Conservation (phyloP, 37 sponge, comb jelly and placozoan genomes). For the Theonella swinhoei region DNA sequence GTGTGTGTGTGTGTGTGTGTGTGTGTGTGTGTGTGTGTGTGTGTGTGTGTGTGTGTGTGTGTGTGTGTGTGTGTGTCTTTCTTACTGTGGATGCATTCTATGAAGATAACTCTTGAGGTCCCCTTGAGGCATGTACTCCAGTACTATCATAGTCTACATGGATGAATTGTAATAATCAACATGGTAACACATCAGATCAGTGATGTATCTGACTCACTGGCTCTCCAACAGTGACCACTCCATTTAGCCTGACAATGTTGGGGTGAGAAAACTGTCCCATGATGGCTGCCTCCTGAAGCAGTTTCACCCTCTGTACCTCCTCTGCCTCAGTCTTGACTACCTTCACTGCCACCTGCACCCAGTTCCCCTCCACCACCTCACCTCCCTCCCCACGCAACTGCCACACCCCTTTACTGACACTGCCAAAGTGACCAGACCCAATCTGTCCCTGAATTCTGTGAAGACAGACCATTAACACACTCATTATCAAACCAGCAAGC, state of each 20-base stretch:
- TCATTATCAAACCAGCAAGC: too few species aligned
- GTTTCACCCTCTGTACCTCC: conserved; percentile 43
- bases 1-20: too few species aligned
- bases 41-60: too few species aligned
- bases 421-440: conserved; percentile 72
- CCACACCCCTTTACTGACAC: conserved; percentile 64
- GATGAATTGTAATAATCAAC: neutral
- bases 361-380: neutral
- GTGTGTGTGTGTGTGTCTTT: too few species aligned
- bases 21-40: too few species aligned
- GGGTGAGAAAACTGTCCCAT: conserved; percentile 60
- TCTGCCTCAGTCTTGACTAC: conserved; percentile 26
- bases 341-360: conserved; percentile 66
- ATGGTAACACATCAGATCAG: neutral
- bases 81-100: conserved; percentile 45
- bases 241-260: conserved; percentile 53
- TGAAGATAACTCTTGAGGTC: conserved; percentile 59
- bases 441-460: conserved; percentile 30
- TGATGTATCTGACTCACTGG: conserved; percentile 40
- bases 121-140: conserved; percentile 62
- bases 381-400: neutral
- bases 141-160: conserved; percentile 54
- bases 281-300: conserved; percentile 67
- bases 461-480: too few species aligned
- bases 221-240: conserved; percentile 58